Evolutionary conservation across 2,113 vertebrate species (phyloP), one percentile per base, ranked within the genome.

Genomic region (Anolis sagrei): DNA sequence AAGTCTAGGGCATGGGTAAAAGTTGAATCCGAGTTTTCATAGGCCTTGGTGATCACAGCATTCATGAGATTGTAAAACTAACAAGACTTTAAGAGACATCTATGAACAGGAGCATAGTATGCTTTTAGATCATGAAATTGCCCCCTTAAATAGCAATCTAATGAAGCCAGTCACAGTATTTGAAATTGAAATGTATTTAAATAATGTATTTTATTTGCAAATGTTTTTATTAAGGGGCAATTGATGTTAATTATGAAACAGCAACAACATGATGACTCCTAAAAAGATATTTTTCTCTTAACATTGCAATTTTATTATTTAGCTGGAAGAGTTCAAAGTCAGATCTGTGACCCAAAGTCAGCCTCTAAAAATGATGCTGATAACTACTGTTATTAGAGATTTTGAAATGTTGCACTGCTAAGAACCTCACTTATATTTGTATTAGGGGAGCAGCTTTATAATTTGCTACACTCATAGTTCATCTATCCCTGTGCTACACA

Each of bases 211-310:
- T 82, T 54, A 36, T 54, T 72, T 58, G n/a, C 32, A 16, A 49
- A 69, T 69, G 19, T 36, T 82, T 81, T 82, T 73, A 82, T 73
- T 82, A 58, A 82, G 36, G 49, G 23, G 32, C 27, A 72, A 82
- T n/a, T 32, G 36, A 8, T 68, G 48, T 34, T 70, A 70, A 82
- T 82, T 70, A 82, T 70, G 51, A 82, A 54, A 36, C 34, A 81
- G 23, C n/a, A 72, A 23, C 36, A 68, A 29, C 29, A 21, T 8
- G 21, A 58, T 72, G 44, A 51, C n/a, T 72, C 21, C 54, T 25
- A 81, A 72, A 36, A 27, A 9, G 21, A 58, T 49, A 68, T 72
- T 9, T 64, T 64, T 64, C 77, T 32, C 51, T 78, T 72, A 68
- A 51, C 25, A 49, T 54, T 72, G 68, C 18, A 82, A 72, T 73